A percentile compares a stretch with the other conserved stretches of the same genome.
Evolutionary conservation across 2,797 vertebrate species (phyloP).

Genomic region (Coregonus ussuriensis): DNA sequence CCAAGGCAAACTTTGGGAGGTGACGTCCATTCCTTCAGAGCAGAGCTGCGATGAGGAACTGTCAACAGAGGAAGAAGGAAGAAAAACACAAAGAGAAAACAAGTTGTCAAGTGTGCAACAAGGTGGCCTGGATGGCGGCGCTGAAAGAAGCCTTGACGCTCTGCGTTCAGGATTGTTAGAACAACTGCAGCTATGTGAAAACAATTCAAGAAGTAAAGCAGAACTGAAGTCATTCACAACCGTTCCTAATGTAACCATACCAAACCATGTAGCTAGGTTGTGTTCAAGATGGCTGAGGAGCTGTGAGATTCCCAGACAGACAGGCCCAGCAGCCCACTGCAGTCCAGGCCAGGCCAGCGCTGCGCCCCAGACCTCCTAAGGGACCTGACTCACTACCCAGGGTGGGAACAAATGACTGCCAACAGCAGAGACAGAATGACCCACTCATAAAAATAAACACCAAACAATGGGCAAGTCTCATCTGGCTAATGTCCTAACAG

Average conservation of each 20-base stretch:
- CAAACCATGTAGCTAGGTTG: neutral
- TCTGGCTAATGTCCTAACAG: slow-evolving; percentile 15
- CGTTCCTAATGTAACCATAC: neutral
- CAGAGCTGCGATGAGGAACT: slow-evolving; percentile 68
- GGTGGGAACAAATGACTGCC: slow-evolving; percentile 32
- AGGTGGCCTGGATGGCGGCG: slow-evolving; percentile 75
- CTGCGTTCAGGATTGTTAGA: slow-evolving; percentile 58
- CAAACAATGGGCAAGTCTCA: slow-evolving; percentile 36
- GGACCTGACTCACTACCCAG: slow-evolving; percentile 31
- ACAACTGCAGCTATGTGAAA: slow-evolving; percentile 56
- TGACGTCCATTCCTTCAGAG: slow-evolving; percentile 67
- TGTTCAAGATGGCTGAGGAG: slow-evolving; percentile 11
- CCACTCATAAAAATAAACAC: slow-evolving; percentile 23
- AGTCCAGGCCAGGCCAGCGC: neutral
- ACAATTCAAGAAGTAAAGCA: neutral
- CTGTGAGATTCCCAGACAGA: neutral
- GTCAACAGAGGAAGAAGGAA: slow-evolving; percentile 70
- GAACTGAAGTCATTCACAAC: slow-evolving; percentile 5
- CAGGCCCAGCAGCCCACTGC: neutral
- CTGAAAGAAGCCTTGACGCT: slow-evolving; percentile 73
- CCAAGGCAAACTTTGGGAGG: slow-evolving; percentile 64
- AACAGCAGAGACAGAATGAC: slow-evolving; percentile 39
- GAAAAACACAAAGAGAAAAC: slow-evolving; percentile 73
- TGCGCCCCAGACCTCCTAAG: slow-evolving; percentile 37
- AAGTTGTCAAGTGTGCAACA: slow-evolving; percentile 78